Conservation (phyloP, 64 coral and sea anemone genomes). For the Acropora yongei region DNA sequence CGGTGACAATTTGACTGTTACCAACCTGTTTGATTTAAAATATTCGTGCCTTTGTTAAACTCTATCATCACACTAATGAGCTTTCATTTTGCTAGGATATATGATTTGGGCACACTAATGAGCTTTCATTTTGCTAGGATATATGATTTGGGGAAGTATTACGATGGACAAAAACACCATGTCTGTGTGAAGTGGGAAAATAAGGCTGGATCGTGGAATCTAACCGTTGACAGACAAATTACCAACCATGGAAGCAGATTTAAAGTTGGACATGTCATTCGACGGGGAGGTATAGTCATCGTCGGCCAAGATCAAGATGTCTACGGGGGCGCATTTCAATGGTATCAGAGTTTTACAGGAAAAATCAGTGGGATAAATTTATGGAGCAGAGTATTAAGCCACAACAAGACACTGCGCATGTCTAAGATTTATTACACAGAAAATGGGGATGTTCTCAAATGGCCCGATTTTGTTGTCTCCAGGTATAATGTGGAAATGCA, state of each 20-base stretch:
- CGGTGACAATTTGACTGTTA: too few relatives aligned
- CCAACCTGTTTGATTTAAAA: too few relatives aligned
- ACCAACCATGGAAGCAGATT: background rate
- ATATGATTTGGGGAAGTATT: background rate
- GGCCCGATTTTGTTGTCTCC: slow-evolving; percentile 1
- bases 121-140: too few relatives aligned
- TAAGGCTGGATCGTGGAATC: background rate
- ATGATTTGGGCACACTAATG: too few relatives aligned
- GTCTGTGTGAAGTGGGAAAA: slow-evolving; percentile 15
- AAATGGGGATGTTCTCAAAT: slow-evolving; percentile 12
- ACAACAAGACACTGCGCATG: slow-evolving; percentile 18
- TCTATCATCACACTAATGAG: too few relatives aligned
- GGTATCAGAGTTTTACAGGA: background rate
- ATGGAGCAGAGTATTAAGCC: slow-evolving; percentile 3
- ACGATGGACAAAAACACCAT: slow-evolving; percentile 27
- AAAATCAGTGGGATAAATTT: slow-evolving; percentile 1
- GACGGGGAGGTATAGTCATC: background rate
- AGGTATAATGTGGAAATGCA: background rate
- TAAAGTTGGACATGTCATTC: background rate
- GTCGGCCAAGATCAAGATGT: slow-evolving; percentile 28
- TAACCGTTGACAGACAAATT: background rate
- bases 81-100: too few relatives aligned
- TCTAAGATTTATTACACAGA: background rate
- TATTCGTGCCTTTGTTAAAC: too few relatives aligned
- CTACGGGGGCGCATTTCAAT: background rate